Conservation (phyloP, 2,888 invertebrate species). For the Hyposoter dolosus region DNA sequence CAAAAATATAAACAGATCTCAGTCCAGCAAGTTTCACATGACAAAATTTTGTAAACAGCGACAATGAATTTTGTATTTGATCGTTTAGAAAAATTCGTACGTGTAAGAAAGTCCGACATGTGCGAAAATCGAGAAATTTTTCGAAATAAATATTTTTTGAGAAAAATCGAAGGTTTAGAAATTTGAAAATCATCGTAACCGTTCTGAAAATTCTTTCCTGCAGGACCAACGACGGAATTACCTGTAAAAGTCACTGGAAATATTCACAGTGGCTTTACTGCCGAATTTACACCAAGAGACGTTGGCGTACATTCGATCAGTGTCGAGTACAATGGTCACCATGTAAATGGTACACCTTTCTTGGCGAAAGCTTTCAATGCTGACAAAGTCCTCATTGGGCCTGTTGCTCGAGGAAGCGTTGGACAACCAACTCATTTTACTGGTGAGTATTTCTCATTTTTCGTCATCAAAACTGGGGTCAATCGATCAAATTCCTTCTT, state of each 20-base stretch:
- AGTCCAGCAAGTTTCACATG: background rate
- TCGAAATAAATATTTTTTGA: constrained; percentile 33
- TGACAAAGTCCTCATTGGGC: constrained; percentile 92
- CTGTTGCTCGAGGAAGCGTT: constrained; percentile 92
- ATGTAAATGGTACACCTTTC: constrained; percentile 95
- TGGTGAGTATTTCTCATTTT: constrained; percentile 80
- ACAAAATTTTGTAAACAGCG: background rate
- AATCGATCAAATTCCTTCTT: background rate
- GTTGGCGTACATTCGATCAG: constrained; percentile 97
- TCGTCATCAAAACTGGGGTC: too few relatives aligned
- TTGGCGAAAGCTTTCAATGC: constrained; percentile 97
- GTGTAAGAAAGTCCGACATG: background rate
- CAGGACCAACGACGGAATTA: constrained; percentile 93
- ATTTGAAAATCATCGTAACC: too few relatives aligned
- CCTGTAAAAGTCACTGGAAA: constrained; percentile 96
- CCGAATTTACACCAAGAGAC: constrained; percentile 95
- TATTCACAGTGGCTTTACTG: constrained; percentile 94
- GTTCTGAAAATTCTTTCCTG: constrained; percentile 24
- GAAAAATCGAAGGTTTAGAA: too few relatives aligned
- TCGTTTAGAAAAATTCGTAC: background rate
- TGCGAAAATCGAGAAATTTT: background rate
- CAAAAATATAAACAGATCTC: background rate
- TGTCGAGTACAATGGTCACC: constrained; percentile 95
- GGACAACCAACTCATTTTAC: constrained; percentile 97
- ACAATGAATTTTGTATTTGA: background rate